These are phyloP conservation scores for Periplaneta americana DNA, from an alignment of 1,140 invertebrate species.

Conservation along the genomic window DNA sequence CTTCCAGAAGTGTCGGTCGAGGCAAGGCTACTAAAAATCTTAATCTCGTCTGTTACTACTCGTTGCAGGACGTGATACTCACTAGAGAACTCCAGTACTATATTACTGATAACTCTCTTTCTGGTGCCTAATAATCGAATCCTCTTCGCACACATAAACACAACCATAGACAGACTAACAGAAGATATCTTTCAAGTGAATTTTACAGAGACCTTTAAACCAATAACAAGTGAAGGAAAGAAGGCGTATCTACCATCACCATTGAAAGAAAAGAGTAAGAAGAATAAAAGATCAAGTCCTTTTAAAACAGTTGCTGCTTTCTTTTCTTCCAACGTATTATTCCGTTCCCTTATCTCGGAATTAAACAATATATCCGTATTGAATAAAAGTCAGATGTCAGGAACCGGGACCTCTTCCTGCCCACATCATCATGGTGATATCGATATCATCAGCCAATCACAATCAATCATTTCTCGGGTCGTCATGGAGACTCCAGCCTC, in stretches of 20 bases:
- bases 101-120: neutral
- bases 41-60: neutral
- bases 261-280: neutral
- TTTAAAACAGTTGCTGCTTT: neutral
- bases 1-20: neutral
- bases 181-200: neutral
- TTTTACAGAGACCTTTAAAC: too few relatives aligned
- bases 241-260: neutral
- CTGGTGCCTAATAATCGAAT: neutral
- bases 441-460: neutral
- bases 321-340: neutral
- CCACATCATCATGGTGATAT: constrained; percentile 1
- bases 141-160: neutral
- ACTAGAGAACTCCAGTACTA: neutral
- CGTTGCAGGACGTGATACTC: neutral
- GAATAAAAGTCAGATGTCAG: too few relatives aligned
- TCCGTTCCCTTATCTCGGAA: neutral
- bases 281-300: neutral
- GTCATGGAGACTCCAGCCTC: neutral
- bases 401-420: constrained; percentile 7
- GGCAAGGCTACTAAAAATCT: neutral
- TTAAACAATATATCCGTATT: too few relatives aligned
- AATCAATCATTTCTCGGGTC: neutral
- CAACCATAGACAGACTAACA: neutral
- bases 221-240: neutral